phyloP scores from a whole-genome alignment of 2,113 vertebrate species.

The Cyphomyrus discorhynchus region DNA sequence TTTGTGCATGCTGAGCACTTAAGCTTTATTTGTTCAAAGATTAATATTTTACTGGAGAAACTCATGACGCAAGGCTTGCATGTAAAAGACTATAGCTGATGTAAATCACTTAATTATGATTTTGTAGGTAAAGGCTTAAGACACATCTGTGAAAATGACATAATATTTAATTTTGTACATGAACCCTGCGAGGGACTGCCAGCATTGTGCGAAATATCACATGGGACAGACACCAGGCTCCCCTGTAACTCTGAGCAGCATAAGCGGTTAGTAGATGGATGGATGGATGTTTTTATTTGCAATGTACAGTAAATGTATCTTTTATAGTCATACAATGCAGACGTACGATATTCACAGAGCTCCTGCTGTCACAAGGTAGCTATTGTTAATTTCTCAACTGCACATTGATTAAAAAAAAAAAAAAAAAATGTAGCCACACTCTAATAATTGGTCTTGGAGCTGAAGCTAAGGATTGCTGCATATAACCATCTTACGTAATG shows the following conservation, averaged over 20 bases:
- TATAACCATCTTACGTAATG: constrained; percentile 57
- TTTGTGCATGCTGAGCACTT: not conserved
- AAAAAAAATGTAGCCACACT: constrained; percentile 42
- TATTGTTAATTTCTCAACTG: constrained; percentile 4
- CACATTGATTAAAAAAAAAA: constrained; percentile 27
- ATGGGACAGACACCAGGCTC: not conserved
- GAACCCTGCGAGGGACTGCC: not conserved
- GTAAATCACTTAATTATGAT: not conserved
- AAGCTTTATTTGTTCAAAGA: not conserved
- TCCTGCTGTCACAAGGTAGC: not conserved
- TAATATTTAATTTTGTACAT: not conserved
- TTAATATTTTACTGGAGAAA: not conserved
- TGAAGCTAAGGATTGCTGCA: constrained; percentile 53
- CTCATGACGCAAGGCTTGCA: not conserved
- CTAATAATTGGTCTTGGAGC: constrained; percentile 65
- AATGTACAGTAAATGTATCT: not conserved
- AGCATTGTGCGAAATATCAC: not conserved
- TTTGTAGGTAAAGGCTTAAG: not conserved
- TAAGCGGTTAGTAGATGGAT: not conserved
- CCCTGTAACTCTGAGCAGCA: not conserved
- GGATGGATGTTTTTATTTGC: not conserved
- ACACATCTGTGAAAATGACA: not conserved
- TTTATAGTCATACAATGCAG: not conserved
- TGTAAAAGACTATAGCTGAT: not conserved
- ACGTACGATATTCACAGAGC: not conserved